Evolutionary conservation across 2,888 invertebrate genomes (phyloP).

Genomic region (Leptinotarsa peninsularis): DNA sequence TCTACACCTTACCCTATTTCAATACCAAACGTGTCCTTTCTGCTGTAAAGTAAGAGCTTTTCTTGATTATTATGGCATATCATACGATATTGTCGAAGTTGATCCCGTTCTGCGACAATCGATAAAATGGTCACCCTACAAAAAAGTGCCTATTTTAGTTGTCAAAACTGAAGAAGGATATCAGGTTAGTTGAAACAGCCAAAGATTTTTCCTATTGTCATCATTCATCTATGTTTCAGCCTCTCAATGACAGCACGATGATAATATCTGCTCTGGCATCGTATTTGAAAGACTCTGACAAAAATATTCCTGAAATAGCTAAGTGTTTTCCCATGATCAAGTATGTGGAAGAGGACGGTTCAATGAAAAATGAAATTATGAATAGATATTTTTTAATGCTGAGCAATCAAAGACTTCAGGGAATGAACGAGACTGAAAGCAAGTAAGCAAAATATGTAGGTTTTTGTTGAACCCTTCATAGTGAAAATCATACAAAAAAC

Average conservation of each 20-base stretch:
- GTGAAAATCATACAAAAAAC: no score
- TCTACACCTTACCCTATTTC: conserved; percentile 88
- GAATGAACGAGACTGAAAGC: conserved; percentile 68
- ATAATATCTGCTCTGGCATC: conserved; percentile 91
- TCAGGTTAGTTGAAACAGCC: conserved; percentile 67
- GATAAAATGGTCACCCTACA: conserved; percentile 92
- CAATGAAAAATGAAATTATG: conserved; percentile 78
- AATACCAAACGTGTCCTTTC: conserved; percentile 98
- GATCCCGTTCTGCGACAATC: conserved; percentile 93
- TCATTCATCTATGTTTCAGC: conserved; percentile 69
- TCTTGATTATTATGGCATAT: conserved; percentile 91
- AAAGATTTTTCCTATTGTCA: background rate
- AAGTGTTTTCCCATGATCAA: conserved; percentile 82
- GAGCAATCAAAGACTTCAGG: conserved; percentile 69
- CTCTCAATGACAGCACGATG: conserved; percentile 93
- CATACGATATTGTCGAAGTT: conserved; percentile 96
- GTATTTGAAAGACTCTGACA: conserved; percentile 73
- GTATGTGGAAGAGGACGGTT: conserved; percentile 77
- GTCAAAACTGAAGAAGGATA: conserved; percentile 80
- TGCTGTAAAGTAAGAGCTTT: conserved; percentile 94
- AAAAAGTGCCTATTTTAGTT: conserved; percentile 93
- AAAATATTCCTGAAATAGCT: conserved; percentile 76
- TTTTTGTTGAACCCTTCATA: conserved; percentile 2
- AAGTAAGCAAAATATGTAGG: conserved; percentile 66
- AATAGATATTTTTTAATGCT: conserved; percentile 92